Evolutionary conservation across 2,113 vertebrate genomes (phyloP).

Genomic region (Lophotis ruficrista): DNA sequence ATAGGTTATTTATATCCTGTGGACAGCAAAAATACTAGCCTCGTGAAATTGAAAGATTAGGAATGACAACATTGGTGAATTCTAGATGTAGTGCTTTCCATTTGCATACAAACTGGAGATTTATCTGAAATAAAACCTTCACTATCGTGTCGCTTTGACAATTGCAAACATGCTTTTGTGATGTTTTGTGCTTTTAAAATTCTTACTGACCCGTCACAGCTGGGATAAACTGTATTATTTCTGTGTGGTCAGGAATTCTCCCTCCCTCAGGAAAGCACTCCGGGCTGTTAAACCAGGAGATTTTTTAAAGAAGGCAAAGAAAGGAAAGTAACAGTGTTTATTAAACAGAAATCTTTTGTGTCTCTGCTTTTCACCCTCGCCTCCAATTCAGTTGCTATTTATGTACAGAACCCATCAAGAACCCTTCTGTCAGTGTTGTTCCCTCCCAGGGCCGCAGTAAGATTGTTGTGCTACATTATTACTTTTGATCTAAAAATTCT

Average conservation of each 20-base stretch:
- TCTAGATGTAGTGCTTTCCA: not conserved
- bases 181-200: not conserved
- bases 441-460: not conserved
- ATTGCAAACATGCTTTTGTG: not conserved
- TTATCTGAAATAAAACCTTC: not conserved
- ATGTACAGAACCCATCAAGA: not conserved
- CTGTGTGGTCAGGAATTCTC: not conserved
- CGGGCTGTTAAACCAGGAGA: not conserved
- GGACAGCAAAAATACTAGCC: not conserved
- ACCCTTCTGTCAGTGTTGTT: not conserved
- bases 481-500: not conserved
- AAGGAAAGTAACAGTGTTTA: not conserved
- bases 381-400: constrained; percentile 16
- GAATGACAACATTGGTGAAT: not conserved
- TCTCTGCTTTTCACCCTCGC: constrained; percentile 14
- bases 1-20: not conserved
- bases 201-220: not conserved
- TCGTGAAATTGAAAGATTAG: not conserved
- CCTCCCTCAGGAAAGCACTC: not conserved
- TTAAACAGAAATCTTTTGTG: constrained; percentile 20
- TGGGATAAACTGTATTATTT: not conserved
- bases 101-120: not conserved
- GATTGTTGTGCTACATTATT: not conserved
- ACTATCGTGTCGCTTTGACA: not conserved
- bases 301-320: not conserved